Evolutionary conservation across 2,888 invertebrate species (phyloP).

Genomic region (Cantharis rustica): DNA sequence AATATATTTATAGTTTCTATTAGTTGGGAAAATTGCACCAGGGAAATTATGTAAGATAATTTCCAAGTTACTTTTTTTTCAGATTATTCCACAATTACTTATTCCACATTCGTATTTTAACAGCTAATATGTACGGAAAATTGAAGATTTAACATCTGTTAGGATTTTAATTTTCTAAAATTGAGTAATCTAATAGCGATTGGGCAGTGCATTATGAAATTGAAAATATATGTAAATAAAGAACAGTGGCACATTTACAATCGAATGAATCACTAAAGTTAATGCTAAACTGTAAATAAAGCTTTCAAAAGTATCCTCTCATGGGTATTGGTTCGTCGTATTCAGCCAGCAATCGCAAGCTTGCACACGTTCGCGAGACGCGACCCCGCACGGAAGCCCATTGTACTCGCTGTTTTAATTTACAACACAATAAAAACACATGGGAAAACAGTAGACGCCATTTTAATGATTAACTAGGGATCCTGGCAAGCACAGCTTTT

Average conservation of each 20-base stretch:
- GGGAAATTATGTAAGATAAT: not conserved
- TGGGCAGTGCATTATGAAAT: not conserved
- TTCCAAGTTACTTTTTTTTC: not conserved
- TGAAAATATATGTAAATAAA: constrained; percentile 10
- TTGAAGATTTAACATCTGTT: too few relatives aligned
- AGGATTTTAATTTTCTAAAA: constrained; percentile 8
- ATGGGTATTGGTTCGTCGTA: constrained; percentile 48
- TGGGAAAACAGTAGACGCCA: constrained; percentile 60
- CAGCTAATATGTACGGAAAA: too few relatives aligned
- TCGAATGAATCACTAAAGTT: constrained; percentile 26
- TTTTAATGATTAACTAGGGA: constrained; percentile 60
- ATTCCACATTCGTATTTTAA: too few relatives aligned
- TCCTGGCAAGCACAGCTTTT: constrained; percentile 53
- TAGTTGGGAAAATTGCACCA: not conserved
- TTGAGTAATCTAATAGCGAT: not conserved
- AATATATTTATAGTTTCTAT: not conserved
- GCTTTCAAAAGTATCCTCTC: constrained; percentile 41
- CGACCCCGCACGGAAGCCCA: constrained; percentile 51
- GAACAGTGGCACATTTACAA: constrained; percentile 17
- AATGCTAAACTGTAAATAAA: constrained; percentile 32
- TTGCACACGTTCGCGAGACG: constrained; percentile 49
- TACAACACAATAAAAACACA: constrained; percentile 60
- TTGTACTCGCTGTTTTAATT: constrained; percentile 57
- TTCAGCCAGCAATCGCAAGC: constrained; percentile 50
- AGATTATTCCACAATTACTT: too few relatives aligned